Evolutionary conservation across 2,888 invertebrate species (phyloP).

Genomic region (Orgyia antiqua): DNA sequence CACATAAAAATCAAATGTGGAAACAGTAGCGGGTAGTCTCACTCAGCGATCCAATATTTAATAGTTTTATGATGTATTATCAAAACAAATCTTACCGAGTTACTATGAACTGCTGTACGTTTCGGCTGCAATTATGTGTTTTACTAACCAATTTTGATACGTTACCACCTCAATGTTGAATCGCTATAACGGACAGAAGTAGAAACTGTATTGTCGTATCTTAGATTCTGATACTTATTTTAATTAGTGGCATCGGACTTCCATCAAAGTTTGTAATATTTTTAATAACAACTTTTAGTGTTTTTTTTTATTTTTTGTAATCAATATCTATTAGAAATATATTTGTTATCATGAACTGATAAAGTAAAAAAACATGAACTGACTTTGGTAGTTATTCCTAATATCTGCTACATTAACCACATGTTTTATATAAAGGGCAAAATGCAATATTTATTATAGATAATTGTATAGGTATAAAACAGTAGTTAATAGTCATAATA

Average conservation of each 20-base stretch:
- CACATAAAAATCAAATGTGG: conserved; percentile 43
- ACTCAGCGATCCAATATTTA: conserved; percentile 78
- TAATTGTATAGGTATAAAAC: conserved; percentile 24
- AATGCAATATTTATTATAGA: too few species aligned
- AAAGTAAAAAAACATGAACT: too few species aligned
- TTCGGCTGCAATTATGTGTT: conserved; percentile 54
- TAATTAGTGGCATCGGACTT: neutral
- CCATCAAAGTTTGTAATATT: neutral
- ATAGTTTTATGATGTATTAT: conserved; percentile 80
- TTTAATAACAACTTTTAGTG: neutral
- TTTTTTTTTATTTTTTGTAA: too few species aligned
- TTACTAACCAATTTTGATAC: conserved; percentile 48
- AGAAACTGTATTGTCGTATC: neutral
- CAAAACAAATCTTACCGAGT: conserved; percentile 75
- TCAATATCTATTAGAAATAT: too few species aligned
- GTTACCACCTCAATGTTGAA: conserved; percentile 2
- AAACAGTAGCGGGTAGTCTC: conserved; percentile 73
- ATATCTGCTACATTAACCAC: too few species aligned
- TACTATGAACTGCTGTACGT: conserved; percentile 67
- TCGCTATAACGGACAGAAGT: neutral
- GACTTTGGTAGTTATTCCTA: too few species aligned
- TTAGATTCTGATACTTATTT: neutral
- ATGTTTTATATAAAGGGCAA: too few species aligned
- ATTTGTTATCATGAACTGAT: too few species aligned
- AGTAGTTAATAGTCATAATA: conserved; percentile 42